A percentile compares a stretch with the other conserved stretches of the same genome.
These are phyloP conservation scores for Erythrolamprus reginae DNA, from an alignment of 2,113 vertebrate genomes.

Conservation along the genomic window DNA sequence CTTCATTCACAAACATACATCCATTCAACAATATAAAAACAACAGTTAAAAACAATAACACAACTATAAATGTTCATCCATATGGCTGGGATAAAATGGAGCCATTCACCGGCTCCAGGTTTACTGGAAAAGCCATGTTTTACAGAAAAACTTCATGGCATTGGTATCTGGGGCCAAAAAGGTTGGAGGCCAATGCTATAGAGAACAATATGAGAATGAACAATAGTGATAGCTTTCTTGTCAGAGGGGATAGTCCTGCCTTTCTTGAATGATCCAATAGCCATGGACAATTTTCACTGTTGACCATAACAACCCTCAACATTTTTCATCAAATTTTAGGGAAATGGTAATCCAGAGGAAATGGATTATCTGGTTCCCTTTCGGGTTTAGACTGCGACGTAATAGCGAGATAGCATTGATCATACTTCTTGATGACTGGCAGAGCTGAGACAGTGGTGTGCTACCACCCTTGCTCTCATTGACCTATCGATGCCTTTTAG, in stretches of 20 bases:
- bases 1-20: too few relatives aligned
- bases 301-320: background rate
- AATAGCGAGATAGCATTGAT: background rate
- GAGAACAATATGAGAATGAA: background rate
- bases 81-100: too few relatives aligned
- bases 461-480: background rate
- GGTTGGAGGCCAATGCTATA: background rate
- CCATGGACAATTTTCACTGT: background rate
- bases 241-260: background rate
- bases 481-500: background rate
- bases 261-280: background rate
- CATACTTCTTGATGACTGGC: background rate
- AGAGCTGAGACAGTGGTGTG: background rate
- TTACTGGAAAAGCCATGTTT: too few relatives aligned
- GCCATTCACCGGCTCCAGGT: too few relatives aligned
- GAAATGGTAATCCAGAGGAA: background rate
- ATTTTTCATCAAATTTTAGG: background rate
- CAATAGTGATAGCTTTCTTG: background rate
- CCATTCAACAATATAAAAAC: too few relatives aligned
- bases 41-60: too few relatives aligned
- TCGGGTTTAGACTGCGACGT: background rate
- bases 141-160: too few relatives aligned
- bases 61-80: too few relatives aligned
- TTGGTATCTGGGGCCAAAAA: too few relatives aligned
- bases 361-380: background rate